phyloP scores from a whole-genome alignment of 2,113 vertebrate species.

The Sprattus sprattus region DNA sequence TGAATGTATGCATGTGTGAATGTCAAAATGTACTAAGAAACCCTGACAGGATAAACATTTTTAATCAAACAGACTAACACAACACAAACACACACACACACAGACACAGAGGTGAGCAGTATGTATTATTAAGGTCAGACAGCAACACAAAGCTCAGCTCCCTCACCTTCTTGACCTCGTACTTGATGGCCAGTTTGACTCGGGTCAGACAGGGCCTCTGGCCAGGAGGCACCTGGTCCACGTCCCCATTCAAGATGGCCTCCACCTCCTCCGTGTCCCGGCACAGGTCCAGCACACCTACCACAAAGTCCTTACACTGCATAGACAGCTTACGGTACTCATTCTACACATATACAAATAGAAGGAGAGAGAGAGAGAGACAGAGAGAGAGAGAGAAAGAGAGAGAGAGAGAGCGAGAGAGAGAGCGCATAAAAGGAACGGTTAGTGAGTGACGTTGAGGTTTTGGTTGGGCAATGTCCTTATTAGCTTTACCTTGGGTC shows the following conservation, averaged over 20 bases:
- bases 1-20: slow-evolving; percentile 12
- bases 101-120: not conserved
- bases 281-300: slow-evolving; percentile 95
- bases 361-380: slow-evolving; percentile 22
- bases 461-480: not conserved
- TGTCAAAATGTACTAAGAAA: not conserved
- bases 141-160: slow-evolving; percentile 3
- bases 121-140: not conserved
- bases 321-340: slow-evolving; percentile 98
- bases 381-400: not conserved
- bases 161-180: slow-evolving; percentile 95
- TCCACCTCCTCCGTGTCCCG: slow-evolving; percentile 96
- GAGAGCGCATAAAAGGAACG: slow-evolving; percentile 8
- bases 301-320: slow-evolving; percentile 99
- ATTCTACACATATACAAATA: slow-evolving; percentile 71
- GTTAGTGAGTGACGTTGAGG: slow-evolving; percentile 32
- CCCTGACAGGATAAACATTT: too few species aligned
- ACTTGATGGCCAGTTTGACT: slow-evolving; percentile 94
- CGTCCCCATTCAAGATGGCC: slow-evolving; percentile 92
- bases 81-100: not conserved
- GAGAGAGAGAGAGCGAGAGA: slow-evolving; percentile 19
- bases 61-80: too few species aligned
- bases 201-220: slow-evolving; percentile 90
- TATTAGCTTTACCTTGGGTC: not conserved
- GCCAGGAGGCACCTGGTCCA: slow-evolving; percentile 80